These are phyloP conservation scores for Pollimyrus isidori DNA, from an alignment of 2,113 vertebrate species.

Conservation along the genomic window DNA sequence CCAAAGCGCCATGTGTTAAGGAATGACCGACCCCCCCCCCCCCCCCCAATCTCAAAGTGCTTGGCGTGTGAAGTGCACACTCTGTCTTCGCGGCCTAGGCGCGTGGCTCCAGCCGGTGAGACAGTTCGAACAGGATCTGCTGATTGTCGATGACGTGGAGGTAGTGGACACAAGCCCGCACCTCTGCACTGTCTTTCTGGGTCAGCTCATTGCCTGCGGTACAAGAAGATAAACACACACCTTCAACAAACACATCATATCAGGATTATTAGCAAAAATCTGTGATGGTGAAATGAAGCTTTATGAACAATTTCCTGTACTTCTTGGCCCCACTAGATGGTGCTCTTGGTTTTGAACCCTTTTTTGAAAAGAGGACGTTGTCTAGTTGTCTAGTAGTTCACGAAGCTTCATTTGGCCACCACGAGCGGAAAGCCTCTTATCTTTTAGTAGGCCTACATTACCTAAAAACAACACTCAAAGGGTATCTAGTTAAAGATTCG, in stretches of 20 bases:
- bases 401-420: too few species aligned
- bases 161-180: slow-evolving; percentile 78
- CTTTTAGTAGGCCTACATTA: neutral
- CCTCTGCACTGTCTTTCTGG: slow-evolving; percentile 78
- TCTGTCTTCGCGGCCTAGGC: slow-evolving; percentile 49
- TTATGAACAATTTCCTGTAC: too few species aligned
- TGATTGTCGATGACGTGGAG: slow-evolving; percentile 97
- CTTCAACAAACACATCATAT: neutral
- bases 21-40: neutral
- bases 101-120: slow-evolving; percentile 90
- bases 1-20: neutral
- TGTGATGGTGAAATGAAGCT: too few species aligned
- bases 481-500: neutral
- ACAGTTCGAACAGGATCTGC: slow-evolving; percentile 91
- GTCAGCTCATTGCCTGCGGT: slow-evolving; percentile 71
- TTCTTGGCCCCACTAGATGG: too few species aligned
- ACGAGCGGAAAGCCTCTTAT: neutral
- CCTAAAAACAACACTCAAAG: neutral
- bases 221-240: slow-evolving; percentile 20
- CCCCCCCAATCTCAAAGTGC: neutral
- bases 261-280: neutral
- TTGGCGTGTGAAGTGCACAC: slow-evolving; percentile 23
- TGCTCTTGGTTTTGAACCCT: too few species aligned
- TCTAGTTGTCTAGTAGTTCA: too few species aligned
- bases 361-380: too few species aligned